These are phyloP conservation scores for Yoshiicerus persimilis DNA, from an alignment of 1,140 invertebrate genomes.

Conservation along the genomic window DNA sequence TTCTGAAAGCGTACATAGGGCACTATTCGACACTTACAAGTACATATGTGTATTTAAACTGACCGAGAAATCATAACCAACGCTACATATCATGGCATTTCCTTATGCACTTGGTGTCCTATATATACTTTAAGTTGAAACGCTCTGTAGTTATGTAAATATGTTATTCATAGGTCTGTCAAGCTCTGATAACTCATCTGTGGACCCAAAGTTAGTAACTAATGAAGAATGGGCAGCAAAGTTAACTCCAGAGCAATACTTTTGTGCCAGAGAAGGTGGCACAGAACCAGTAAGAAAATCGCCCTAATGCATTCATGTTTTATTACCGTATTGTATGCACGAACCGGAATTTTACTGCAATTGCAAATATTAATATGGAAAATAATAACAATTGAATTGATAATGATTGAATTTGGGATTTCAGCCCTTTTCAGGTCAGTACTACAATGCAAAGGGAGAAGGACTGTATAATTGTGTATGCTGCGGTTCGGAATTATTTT, in stretches of 20 bases:
- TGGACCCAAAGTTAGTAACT: background rate
- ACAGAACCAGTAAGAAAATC: constrained; percentile 52
- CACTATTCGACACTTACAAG: no score
- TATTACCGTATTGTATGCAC: no score
- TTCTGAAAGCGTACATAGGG: no score
- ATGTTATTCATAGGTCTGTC: background rate
- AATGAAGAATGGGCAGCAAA: constrained; percentile 52
- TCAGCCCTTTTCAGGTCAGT: constrained; percentile 54
- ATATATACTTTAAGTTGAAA: no score
- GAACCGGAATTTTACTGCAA: no score
- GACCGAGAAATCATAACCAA: no score
- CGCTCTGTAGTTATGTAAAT: background rate
- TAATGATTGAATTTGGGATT: constrained; percentile 49
- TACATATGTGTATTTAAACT: no score
- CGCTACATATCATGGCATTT: no score
- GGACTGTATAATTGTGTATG: constrained; percentile 53
- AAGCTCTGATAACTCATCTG: background rate
- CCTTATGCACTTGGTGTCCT: no score
- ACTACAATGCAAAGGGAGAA: constrained; percentile 50
- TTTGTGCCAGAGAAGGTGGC: constrained; percentile 52
- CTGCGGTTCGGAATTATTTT: constrained; percentile 52
- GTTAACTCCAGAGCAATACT: constrained; percentile 52
- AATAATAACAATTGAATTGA: background rate
- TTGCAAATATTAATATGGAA: no score
- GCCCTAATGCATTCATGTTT: background rate